These are phyloP conservation scores for Candoia aspera DNA, from an alignment of 2,113 vertebrate genomes.

Conservation along the genomic window DNA sequence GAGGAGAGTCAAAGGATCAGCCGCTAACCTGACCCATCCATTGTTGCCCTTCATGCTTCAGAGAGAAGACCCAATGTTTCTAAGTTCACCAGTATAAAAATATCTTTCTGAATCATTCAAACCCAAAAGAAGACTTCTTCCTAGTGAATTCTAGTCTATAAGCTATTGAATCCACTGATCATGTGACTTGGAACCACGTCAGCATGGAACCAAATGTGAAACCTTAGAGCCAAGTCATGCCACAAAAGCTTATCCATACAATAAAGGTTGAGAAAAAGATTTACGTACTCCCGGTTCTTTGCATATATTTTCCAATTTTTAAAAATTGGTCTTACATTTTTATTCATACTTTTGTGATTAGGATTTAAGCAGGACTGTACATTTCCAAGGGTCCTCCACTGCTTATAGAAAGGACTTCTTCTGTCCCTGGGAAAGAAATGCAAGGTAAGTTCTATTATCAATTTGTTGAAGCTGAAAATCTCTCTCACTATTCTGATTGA, in stretches of 20 bases:
- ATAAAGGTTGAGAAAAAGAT: too few relatives aligned
- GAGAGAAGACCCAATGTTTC: not conserved
- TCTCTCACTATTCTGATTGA: not conserved
- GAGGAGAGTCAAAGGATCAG: not conserved
- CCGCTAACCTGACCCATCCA: not conserved
- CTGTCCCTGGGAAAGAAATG: rapidly evolving
- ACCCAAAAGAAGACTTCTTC: not conserved
- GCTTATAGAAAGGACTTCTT: not conserved
- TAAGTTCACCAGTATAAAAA: not conserved
- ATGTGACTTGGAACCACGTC: not conserved
- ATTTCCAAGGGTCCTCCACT: not conserved
- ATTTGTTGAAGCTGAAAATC: not conserved
- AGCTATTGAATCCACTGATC: not conserved
- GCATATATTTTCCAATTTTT: not conserved
- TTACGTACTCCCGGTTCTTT: not conserved
- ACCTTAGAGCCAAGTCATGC: not conserved
- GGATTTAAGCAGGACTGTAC: not conserved
- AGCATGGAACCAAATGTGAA: not conserved
- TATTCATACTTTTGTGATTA: not conserved
- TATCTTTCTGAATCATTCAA: not conserved
- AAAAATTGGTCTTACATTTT: not conserved
- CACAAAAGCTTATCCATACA: not conserved
- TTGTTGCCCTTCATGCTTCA: not conserved
- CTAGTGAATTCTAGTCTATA: not conserved
- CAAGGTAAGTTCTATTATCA: not conserved